Conservation (phyloP, 2,888 invertebrate genomes). For the Bruchidius siliquastri region DNA sequence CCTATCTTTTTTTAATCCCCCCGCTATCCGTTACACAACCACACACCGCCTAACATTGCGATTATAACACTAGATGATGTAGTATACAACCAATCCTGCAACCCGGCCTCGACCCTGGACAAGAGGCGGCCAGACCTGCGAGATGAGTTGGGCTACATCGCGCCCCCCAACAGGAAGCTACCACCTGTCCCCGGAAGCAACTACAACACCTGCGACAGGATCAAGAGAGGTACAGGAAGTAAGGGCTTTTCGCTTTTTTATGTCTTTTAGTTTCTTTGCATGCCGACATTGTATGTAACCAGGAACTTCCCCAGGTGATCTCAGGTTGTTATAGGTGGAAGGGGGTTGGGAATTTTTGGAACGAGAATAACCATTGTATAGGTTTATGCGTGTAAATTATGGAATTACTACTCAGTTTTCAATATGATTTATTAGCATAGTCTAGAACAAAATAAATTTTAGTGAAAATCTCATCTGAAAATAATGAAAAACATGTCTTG, state of each 20-base stretch:
- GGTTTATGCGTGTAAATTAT: no score
- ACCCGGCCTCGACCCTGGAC: constrained; percentile 65
- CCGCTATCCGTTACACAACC: not conserved
- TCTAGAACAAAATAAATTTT: no score
- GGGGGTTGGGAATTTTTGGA: not conserved
- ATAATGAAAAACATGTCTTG: no score
- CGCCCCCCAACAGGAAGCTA: constrained; percentile 86
- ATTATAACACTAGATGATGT: constrained; percentile 65
- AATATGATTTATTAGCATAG: no score
- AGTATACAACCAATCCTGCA: constrained; percentile 78
- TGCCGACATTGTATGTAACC: constrained; percentile 5
- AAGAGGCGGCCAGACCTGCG: constrained; percentile 78
- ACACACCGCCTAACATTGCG: not conserved
- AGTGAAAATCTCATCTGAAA: no score
- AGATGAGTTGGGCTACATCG: constrained; percentile 88
- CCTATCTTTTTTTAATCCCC: constrained; percentile 8
- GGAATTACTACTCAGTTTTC: no score
- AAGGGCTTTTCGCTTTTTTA: constrained; percentile 48
- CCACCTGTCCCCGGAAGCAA: constrained; percentile 91
- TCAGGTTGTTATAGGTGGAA: not conserved
- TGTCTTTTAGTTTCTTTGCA: not conserved
- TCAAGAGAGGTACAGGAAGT: constrained; percentile 92
- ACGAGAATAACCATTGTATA: not conserved
- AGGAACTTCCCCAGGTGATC: not conserved
- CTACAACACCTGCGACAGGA: constrained; percentile 90